phyloP scores from a whole-genome alignment of 1,140 invertebrate genomes.

The Bombus polaris region DNA sequence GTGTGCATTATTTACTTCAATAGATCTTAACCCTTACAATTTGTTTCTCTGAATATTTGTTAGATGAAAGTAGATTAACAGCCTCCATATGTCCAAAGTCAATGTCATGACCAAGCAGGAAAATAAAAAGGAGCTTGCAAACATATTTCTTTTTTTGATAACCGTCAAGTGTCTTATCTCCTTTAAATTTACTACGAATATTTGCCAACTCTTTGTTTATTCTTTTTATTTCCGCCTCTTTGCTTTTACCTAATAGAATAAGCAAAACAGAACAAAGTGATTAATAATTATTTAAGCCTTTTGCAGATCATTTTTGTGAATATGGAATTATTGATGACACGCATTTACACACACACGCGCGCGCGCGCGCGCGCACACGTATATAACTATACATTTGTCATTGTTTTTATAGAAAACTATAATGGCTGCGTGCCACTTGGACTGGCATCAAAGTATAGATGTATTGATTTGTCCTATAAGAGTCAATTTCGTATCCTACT shows the following conservation, averaged over 20 bases:
- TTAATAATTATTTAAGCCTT: conserved; percentile 14
- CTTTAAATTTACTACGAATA: conserved; percentile 99
- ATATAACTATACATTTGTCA: conserved; percentile 8
- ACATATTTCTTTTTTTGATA: conserved; percentile 99
- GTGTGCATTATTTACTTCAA: background rate
- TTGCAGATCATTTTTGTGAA: background rate
- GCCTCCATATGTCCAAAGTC: conserved; percentile 99
- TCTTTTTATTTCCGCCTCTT: conserved; percentile 99
- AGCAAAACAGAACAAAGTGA: conserved; percentile 9
- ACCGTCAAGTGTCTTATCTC: conserved; percentile 99
- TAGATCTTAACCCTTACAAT: conserved; percentile 90
- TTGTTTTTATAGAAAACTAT: conserved; percentile 45
- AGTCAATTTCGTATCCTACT: background rate
- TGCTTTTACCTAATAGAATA: conserved; percentile 94
- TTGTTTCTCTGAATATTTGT: conserved; percentile 99
- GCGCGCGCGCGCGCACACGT: too few species aligned
- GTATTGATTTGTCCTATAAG: conserved; percentile 42
- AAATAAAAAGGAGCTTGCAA: conserved; percentile 99
- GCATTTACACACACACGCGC: background rate
- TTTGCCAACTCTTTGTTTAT: conserved; percentile 99
- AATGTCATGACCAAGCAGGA: conserved; percentile 99
- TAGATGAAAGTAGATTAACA: conserved; percentile 99
- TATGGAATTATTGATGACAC: background rate
- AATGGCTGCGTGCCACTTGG: conserved; percentile 75
- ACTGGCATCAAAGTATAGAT: conserved; percentile 27